Conservation (phyloP, 2,797 vertebrate genomes). For the Gymnocypris eckloni region DNA sequence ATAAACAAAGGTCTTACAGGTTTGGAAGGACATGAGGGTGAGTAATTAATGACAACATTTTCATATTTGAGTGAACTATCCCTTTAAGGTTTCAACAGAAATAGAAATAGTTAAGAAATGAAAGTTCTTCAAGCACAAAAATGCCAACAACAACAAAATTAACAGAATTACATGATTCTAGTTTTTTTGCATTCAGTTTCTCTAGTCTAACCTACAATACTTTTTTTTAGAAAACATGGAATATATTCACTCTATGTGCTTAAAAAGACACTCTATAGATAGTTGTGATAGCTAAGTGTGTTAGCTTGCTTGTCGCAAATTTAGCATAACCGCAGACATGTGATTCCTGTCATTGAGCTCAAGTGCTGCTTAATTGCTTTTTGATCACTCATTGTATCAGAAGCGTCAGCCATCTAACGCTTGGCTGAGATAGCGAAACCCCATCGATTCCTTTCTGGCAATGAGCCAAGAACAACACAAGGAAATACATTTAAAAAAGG, state of each 20-base stretch:
- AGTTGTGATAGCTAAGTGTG: constrained; percentile 17
- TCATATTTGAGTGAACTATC: not conserved
- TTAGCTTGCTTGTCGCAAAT: constrained; percentile 42
- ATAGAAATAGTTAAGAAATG: not conserved
- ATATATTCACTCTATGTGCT: not conserved
- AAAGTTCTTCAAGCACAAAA: not conserved
- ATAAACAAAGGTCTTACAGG: no score
- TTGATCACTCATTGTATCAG: constrained; percentile 52
- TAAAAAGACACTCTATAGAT: not conserved
- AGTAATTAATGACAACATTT: no score
- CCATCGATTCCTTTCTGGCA: constrained; percentile 53
- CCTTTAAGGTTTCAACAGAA: not conserved
- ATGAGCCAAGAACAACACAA: constrained; percentile 45
- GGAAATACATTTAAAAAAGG: constrained; percentile 27
- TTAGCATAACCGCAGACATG: constrained; percentile 32
- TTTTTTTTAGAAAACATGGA: not conserved
- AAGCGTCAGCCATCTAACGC: constrained; percentile 39
- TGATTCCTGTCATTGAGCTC: constrained; percentile 47
- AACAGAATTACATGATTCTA: not conserved
- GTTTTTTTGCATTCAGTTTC: not conserved
- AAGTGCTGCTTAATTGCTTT: constrained; percentile 55
- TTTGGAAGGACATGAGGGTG: no score
- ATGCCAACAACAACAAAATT: not conserved
- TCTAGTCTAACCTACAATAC: not conserved
- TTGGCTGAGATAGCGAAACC: constrained; percentile 49